A percentile compares a stretch with the other conserved stretches of the same genome.
Evolutionary conservation across 2,797 vertebrate species (phyloP).

Genomic region (Hoplostethus mediterraneus): DNA sequence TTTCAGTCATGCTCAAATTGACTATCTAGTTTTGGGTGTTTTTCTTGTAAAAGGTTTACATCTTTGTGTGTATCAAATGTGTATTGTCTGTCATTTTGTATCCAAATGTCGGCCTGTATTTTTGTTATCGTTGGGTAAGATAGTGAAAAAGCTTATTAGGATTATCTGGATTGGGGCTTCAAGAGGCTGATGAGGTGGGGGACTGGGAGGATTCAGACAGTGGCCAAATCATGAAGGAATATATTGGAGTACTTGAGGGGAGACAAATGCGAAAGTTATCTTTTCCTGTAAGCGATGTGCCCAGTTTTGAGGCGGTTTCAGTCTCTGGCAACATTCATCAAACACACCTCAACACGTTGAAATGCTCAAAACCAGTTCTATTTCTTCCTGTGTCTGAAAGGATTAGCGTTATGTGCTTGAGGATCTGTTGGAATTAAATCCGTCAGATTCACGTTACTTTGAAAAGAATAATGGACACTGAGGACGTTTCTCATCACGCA

Average conservation of each 20-base stretch:
- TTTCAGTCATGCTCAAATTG: not conserved
- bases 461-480: no score
- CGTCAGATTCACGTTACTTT: no score
- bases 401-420: no score
- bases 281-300: not conserved
- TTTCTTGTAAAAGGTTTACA: not conserved
- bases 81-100: not conserved
- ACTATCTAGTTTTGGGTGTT: not conserved
- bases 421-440: no score
- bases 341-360: no score
- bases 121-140: not conserved
- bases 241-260: not conserved
- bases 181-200: slow-evolving; percentile 11
- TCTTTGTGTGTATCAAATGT: not conserved
- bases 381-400: no score
- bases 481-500: no score
- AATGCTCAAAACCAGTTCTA: no score
- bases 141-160: not conserved
- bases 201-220: slow-evolving; percentile 9
- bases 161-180: slow-evolving; percentile 1
- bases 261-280: not conserved
- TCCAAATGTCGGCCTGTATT: not conserved
- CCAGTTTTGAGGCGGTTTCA: not conserved
- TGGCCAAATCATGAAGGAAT: not conserved
- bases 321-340: not conserved